These are phyloP conservation scores for Protodeltote pygarga DNA, from an alignment of 2,888 invertebrate genomes.

Conservation along the genomic window DNA sequence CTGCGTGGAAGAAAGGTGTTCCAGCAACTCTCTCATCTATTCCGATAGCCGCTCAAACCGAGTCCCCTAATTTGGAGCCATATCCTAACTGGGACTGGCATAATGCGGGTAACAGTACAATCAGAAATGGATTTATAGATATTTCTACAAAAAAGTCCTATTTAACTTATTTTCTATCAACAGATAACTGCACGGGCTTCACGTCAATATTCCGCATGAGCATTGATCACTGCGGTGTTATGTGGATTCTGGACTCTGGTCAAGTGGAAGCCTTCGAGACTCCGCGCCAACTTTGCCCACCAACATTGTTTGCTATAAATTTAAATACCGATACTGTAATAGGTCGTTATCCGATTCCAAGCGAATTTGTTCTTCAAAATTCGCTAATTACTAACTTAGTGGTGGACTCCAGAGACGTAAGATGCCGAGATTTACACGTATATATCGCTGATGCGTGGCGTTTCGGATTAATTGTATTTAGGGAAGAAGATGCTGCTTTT, in stretches of 20 bases:
- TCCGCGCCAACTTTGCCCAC: constrained; percentile 90
- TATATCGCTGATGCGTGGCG: constrained; percentile 91
- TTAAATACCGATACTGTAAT: constrained; percentile 89
- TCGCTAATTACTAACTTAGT: constrained; percentile 90
- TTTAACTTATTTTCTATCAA: neutral
- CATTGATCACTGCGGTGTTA: constrained; percentile 91
- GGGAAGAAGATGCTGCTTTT: constrained; percentile 85
- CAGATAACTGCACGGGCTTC: constrained; percentile 86
- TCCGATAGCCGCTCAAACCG: constrained; percentile 83
- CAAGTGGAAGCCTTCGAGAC: constrained; percentile 89
- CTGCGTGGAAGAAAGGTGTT: constrained; percentile 92
- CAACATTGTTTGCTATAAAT: constrained; percentile 91
- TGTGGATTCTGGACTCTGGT: constrained; percentile 94
- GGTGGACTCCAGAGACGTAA: constrained; percentile 88
- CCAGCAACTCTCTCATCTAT: constrained; percentile 91
- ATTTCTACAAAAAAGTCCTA: neutral
- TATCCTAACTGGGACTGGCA: constrained; percentile 93
- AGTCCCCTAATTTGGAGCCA: constrained; percentile 89
- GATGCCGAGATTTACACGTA: constrained; percentile 88
- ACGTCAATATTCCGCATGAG: constrained; percentile 93
- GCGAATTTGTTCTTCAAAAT: constrained; percentile 89
- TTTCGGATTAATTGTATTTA: constrained; percentile 88
- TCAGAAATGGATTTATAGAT: neutral
- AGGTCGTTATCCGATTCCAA: constrained; percentile 89
- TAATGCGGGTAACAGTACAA: constrained; percentile 68